Conservation (phyloP, 2,797 vertebrate species). For the Microtus obscurus region DNA sequence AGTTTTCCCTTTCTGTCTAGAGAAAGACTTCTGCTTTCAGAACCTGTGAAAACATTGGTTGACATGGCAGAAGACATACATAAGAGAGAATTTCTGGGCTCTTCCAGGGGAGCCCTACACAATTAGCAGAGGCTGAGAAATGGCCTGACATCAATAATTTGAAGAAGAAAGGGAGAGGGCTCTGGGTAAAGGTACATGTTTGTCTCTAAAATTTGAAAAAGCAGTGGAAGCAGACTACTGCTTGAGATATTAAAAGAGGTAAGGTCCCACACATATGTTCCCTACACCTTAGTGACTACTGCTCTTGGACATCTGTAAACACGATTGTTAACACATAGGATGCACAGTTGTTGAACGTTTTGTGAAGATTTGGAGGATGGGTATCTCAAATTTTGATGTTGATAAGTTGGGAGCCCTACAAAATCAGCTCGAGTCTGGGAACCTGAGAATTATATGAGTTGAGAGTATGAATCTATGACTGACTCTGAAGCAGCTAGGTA, state of each 20-base stretch:
- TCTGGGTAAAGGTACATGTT: not conserved
- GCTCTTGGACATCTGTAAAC: not conserved
- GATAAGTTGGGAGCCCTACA: not conserved
- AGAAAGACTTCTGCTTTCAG: not conserved
- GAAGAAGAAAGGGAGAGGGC: fast-evolving
- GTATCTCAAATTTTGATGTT: not conserved
- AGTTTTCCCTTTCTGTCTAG: not conserved
- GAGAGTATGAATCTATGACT: not conserved
- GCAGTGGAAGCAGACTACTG: not conserved
- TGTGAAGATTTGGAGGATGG: not conserved
- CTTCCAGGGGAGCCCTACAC: not conserved
- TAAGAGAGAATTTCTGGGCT: not conserved
- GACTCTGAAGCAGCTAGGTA: not conserved
- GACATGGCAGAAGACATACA: not conserved
- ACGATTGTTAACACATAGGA: too few relatives aligned
- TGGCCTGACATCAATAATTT: not conserved
- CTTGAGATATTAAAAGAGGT: not conserved
- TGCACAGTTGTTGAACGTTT: not conserved
- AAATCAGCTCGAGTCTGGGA: not conserved
- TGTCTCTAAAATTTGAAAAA: not conserved
- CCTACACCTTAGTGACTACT: not conserved
- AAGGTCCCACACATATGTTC: not conserved
- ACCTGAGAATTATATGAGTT: not conserved
- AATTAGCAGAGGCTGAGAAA: not conserved
- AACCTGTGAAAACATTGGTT: not conserved